A percentile compares a stretch with the other conserved stretches of the same genome.
Conservation (phyloP, 2,888 invertebrate genomes). For the Hybos culiciformis region DNA sequence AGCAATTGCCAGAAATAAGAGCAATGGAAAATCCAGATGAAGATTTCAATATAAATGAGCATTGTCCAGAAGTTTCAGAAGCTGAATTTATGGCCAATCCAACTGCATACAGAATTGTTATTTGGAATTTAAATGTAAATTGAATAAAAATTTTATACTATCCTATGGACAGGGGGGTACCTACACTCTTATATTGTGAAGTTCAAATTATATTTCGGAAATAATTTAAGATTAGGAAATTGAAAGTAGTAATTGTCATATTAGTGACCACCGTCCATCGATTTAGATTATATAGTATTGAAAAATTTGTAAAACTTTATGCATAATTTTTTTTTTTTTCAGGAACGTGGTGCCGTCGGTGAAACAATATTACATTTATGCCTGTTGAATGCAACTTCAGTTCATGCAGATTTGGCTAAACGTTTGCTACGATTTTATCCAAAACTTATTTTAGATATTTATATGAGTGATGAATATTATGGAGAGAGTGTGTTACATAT, state of each 20-base stretch:
- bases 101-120: conserved; percentile 64
- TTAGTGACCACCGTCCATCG: no score
- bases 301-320: no score
- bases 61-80: conserved; percentile 51
- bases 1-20: conserved; percentile 61
- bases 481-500: conserved; percentile 94
- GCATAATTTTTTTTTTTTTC: no score
- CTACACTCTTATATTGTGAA: no score
- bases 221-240: neutral
- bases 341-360: conserved; percentile 88
- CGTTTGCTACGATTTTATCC: conserved; percentile 83
- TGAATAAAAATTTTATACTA: neutral
- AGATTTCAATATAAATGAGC: conserved; percentile 69
- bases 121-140: conserved; percentile 70
- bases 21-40: conserved; percentile 74
- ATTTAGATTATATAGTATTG: no score
- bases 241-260: no score
- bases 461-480: conserved; percentile 93
- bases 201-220: no score
- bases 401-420: conserved; percentile 89
- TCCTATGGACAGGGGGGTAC: no score
- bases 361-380: conserved; percentile 92
- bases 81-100: conserved; percentile 51
- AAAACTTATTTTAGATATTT: conserved; percentile 89
- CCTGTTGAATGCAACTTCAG: conserved; percentile 75